A percentile compares a stretch with the other conserved stretches of the same genome.
Evolutionary conservation across 2,113 vertebrate species (phyloP).

Genomic region (Tychaedon coryphoeus): DNA sequence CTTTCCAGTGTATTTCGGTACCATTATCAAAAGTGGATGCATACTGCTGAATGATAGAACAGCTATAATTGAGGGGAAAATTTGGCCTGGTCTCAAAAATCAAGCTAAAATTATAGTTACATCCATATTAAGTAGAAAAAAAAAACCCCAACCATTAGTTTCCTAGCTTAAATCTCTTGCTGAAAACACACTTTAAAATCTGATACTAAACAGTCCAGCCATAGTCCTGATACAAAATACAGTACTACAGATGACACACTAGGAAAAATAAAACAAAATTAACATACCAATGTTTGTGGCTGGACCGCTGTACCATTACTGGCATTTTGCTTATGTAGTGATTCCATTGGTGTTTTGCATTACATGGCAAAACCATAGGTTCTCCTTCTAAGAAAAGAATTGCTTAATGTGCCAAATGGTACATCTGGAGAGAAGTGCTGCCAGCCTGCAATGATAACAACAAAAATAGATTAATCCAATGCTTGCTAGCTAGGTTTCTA

Average conservation of each 20-base stretch:
- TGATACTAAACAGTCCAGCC: constrained; percentile 41
- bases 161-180: neutral
- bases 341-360: constrained; percentile 85
- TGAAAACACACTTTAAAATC: constrained; percentile 43
- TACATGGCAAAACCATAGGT: constrained; percentile 68
- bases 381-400: constrained; percentile 72
- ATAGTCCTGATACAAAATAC: constrained; percentile 47
- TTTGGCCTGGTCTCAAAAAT: constrained; percentile 2
- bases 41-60: neutral
- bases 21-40: neutral
- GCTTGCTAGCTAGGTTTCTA: constrained; percentile 54
- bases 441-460: constrained; percentile 70
- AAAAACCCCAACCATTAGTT: neutral
- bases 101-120: neutral
- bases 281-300: constrained; percentile 84
- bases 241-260: constrained; percentile 65
- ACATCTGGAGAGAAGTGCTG: constrained; percentile 78
- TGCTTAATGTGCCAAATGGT: constrained; percentile 76
- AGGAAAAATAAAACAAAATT: constrained; percentile 84
- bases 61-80: constrained; percentile 7
- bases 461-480: constrained; percentile 5
- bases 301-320: constrained; percentile 83
- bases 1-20: neutral
- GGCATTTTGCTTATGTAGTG: constrained; percentile 90
- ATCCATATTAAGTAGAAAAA: neutral